Evolutionary conservation across 2,888 invertebrate species (phyloP).

Genomic region (Pseudoips prasinana): DNA sequence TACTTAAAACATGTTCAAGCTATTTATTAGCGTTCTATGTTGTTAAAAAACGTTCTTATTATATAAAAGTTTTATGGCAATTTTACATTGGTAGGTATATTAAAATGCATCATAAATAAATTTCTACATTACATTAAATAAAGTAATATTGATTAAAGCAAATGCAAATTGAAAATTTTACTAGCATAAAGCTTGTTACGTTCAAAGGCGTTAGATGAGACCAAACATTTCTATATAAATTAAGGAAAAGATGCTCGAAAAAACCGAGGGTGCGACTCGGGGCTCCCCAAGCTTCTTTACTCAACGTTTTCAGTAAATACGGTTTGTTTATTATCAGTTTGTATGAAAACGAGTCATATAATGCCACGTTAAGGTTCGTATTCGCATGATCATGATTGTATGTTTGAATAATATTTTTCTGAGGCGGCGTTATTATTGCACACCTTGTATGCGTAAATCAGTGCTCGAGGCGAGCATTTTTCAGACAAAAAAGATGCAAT

Average conservation of each 20-base stretch:
- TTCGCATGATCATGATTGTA: slow-evolving; percentile 35
- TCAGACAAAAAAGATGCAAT: slow-evolving; percentile 78
- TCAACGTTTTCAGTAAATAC: slow-evolving; percentile 74
- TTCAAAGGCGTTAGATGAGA: slow-evolving; percentile 68
- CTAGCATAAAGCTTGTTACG: slow-evolving; percentile 51
- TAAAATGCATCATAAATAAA: too few species aligned
- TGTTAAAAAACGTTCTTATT: too few species aligned
- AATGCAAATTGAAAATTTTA: slow-evolving; percentile 49
- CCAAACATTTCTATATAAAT: slow-evolving; percentile 80
- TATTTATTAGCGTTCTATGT: too few species aligned
- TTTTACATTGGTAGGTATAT: too few species aligned
- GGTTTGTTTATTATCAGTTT: slow-evolving; percentile 39
- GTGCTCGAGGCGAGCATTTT: slow-evolving; percentile 73
- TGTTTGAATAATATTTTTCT: slow-evolving; percentile 70
- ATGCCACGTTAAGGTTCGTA: slow-evolving; percentile 37
- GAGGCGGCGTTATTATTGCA: slow-evolving; percentile 77
- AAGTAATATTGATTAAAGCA: slow-evolving; percentile 30
- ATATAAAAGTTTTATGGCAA: too few species aligned
- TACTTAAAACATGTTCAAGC: too few species aligned
- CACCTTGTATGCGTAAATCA: slow-evolving; percentile 83
- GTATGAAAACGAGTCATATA: slow-evolving; percentile 49
- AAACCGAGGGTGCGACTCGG: slow-evolving; percentile 63
- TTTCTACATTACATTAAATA: too few species aligned
- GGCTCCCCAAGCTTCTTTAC: slow-evolving; percentile 73
- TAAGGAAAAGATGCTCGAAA: slow-evolving; percentile 76